Base-by-base conservation (phyloP, 35 echinoderm and acorn worm species). In the Apostichopus parvimensis region DNA sequence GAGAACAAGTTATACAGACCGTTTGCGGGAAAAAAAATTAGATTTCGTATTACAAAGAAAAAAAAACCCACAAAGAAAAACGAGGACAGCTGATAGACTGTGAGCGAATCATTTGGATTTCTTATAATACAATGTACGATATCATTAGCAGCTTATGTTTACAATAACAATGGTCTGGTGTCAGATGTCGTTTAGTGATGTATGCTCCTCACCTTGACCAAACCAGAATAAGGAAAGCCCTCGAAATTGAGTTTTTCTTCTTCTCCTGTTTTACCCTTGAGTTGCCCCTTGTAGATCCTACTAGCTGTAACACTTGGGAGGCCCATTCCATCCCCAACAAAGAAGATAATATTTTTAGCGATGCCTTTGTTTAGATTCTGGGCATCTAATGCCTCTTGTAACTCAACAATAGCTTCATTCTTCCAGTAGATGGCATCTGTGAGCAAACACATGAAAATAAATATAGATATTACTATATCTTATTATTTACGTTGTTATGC, bases 301-400 rank as follows among this genome's bases (percentile, higher is more conserved):
- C 9, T 17, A 9, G 92, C 81, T 4, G 92, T 86, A 60, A 87
- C 65, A 15, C 73, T 93, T 77, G 83, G 62, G 21, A 78, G 2
- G 22, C 83, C 92, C 92, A 93, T 93, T 23, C 92, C 92, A 65
- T 93, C 92, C 52, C 92, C 92, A 17, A 93, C 18, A 53, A 93
- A 87, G 1, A 93, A 57, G 6, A 93, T 66, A 4, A 93, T 53
- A 79, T 93, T 93, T 53, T 93, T 93, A 1, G 92, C 92, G 56
- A 84, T 73, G n/a, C 61, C 79, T 83, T 92, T 57, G 22, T 92
- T 92, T 10, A 89, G 87, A 91, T 91, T 91, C 26, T 77, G 54
- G 23, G 52, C 59, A 52, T 88, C 86, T 22, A 83, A 56, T 17
- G 80, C 80, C 26, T 52, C 80, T 10, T 83, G 80, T 83, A 83